These are phyloP conservation scores for Drosophila leonis DNA, from an alignment of 2,888 invertebrate species.

Conservation along the genomic window DNA sequence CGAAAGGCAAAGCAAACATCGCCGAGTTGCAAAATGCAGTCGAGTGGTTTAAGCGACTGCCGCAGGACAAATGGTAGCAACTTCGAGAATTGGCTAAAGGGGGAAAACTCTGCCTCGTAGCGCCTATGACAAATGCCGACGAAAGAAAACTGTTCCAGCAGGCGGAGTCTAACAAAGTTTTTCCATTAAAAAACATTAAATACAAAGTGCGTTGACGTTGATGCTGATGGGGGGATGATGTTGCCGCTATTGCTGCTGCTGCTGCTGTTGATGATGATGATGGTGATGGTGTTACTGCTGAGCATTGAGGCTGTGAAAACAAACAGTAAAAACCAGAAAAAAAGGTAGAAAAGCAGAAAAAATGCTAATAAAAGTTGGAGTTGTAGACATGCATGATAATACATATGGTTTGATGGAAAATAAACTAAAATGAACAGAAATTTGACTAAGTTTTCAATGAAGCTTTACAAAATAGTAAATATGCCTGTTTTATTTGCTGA, in stretches of 20 bases:
- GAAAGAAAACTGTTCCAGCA: conserved; percentile 54
- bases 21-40: conserved; percentile 67
- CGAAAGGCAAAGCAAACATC: conserved; percentile 65
- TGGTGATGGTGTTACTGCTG: conserved; percentile 18
- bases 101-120: conserved; percentile 28
- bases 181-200: conserved; percentile 72
- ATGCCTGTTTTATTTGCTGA: too few relatives aligned
- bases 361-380: conserved; percentile 34
- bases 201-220: conserved; percentile 66
- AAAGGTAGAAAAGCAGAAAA: conserved; percentile 7
- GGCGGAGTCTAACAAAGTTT: conserved; percentile 64
- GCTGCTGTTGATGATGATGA: conserved; percentile 25
- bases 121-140: conserved; percentile 63
- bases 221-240: conserved; percentile 24
- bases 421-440: background rate
- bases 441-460: background rate
- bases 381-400: conserved; percentile 8
- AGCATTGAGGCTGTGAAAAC: conserved; percentile 46
- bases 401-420: background rate
- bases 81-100: conserved; percentile 32
- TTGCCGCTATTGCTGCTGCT: conserved; percentile 4
- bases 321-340: conserved; percentile 58
- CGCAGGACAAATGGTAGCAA: conserved; percentile 45
- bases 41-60: conserved; percentile 61
- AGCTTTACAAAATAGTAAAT: too few relatives aligned